Evolutionary conservation across 2,888 invertebrate genomes (phyloP).

Genomic region (Drosophila formosana): DNA sequence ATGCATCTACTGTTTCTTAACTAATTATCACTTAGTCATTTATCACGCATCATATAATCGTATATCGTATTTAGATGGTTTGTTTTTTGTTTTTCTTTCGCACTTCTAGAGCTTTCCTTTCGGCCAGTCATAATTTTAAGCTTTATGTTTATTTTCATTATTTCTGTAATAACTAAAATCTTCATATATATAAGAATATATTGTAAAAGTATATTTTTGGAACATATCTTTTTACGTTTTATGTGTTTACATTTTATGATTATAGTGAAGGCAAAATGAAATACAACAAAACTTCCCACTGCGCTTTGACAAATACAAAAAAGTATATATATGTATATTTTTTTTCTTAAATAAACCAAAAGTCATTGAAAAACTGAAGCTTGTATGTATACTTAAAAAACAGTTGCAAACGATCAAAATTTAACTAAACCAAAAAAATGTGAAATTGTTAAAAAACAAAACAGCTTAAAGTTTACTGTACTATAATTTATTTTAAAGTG

Average conservation of each 20-base stretch:
- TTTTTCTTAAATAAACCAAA: constrained; percentile 49
- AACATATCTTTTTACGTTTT: constrained; percentile 51
- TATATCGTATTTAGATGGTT: constrained; percentile 28
- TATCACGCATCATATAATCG: constrained; percentile 34
- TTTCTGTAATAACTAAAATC: constrained; percentile 7
- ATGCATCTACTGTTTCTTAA: constrained; percentile 41
- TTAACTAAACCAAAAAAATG: constrained; percentile 27
- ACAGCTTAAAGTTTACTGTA: constrained; percentile 39
- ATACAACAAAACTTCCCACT: constrained; percentile 85
- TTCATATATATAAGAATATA: constrained; percentile 2
- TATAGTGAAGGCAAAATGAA: constrained; percentile 81
- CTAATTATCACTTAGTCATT: constrained; percentile 55
- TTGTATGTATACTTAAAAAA: constrained; percentile 63
- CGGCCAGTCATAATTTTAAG: constrained; percentile 54
- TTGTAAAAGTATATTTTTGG: constrained; percentile 1
- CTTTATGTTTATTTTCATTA: constrained; percentile 34
- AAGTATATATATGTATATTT: constrained; percentile 47
- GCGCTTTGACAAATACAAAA: constrained; percentile 84
- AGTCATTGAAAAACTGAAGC: constrained; percentile 62
- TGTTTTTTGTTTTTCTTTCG: constrained; percentile 19
- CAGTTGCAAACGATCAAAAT: constrained; percentile 43
- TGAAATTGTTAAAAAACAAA: constrained; percentile 17
- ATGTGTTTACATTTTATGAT: constrained; percentile 64
- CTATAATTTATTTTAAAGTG: constrained; percentile 7
- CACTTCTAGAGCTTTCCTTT: constrained; percentile 50